Evolutionary conservation across 2,797 vertebrate species (phyloP).

Genomic region (Paratrypauchen microcephalus): DNA sequence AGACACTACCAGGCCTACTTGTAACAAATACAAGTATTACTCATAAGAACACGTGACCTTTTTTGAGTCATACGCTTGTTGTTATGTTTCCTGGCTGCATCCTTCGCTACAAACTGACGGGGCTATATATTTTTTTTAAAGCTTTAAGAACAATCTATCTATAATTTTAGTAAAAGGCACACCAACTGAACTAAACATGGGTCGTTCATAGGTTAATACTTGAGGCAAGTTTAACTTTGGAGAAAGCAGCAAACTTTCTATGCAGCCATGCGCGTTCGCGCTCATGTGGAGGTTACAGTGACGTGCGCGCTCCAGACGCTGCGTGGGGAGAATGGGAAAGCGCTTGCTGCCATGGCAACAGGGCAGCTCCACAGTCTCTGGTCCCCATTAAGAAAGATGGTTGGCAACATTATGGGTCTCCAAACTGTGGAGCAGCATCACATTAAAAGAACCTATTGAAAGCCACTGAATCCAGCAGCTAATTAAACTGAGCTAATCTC

Average conservation of each 20-base stretch:
- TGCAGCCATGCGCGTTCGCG: constrained; percentile 46
- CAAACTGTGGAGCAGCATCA: constrained; percentile 73
- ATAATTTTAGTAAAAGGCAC: no score
- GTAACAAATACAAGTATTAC: background rate
- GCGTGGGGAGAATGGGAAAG: constrained; percentile 80
- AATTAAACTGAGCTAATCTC: constrained; percentile 59
- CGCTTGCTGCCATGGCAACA: constrained; percentile 81
- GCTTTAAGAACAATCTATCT: no score
- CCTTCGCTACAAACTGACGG: background rate
- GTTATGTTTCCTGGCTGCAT: no score
- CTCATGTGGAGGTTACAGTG: constrained; percentile 46
- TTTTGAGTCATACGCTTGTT: background rate
- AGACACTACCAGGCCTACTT: background rate
- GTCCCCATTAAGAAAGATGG: constrained; percentile 76
- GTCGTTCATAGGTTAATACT: background rate
- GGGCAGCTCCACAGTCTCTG: constrained; percentile 75
- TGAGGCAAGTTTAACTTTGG: constrained; percentile 52
- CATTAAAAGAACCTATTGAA: constrained; percentile 74
- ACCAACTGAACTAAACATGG: background rate
- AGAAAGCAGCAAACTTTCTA: constrained; percentile 47
- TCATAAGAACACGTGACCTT: background rate
- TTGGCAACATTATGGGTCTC: constrained; percentile 67
- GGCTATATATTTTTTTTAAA: no score
- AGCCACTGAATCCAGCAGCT: constrained; percentile 61
- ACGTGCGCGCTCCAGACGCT: constrained; percentile 59